phyloP scores from a whole-genome alignment of 2,888 invertebrate genomes.

The Drosophila sordidapex region DNA sequence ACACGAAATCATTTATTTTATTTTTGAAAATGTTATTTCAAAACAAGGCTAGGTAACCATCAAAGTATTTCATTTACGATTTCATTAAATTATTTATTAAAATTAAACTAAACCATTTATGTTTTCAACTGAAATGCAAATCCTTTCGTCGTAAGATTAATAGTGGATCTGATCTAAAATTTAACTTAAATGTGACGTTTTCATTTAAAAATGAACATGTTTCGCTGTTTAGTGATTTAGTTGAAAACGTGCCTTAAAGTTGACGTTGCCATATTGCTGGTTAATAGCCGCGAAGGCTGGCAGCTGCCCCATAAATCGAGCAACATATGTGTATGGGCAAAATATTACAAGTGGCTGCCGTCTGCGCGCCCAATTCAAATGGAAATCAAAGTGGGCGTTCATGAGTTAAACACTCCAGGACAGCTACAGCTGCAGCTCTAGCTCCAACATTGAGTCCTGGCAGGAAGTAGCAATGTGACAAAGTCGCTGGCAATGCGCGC shows the following conservation, averaged over 20 bases:
- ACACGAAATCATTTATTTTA: too few relatives aligned
- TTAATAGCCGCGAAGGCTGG: slow-evolving; percentile 19
- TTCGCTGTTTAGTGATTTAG: neutral
- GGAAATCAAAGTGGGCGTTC: slow-evolving; percentile 84
- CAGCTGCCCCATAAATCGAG: slow-evolving; percentile 73
- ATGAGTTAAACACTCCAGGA: slow-evolving; percentile 81
- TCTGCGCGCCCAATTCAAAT: slow-evolving; percentile 80
- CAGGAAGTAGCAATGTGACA: slow-evolving; percentile 69
- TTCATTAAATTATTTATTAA: too few relatives aligned
- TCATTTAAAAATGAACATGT: neutral
- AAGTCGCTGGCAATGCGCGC: slow-evolving; percentile 71
- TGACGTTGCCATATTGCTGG: slow-evolving; percentile 13
- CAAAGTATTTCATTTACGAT: too few relatives aligned
- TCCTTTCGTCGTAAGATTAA: neutral
- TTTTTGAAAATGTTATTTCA: too few relatives aligned
- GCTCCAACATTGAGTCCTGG: slow-evolving; percentile 16
- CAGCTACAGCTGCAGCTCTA: slow-evolving; percentile 13
- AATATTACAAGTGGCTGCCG: slow-evolving; percentile 73
- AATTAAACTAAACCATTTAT: too few relatives aligned
- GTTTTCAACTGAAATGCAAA: neutral
- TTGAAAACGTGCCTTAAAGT: slow-evolving; percentile 19
- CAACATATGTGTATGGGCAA: slow-evolving; percentile 83
- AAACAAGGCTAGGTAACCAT: too few relatives aligned
- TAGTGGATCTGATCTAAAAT: neutral
- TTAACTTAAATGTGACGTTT: neutral